A percentile compares a stretch with the other conserved stretches of the same genome.
These are phyloP conservation scores for Aphelocoma coerulescens DNA, from an alignment of 2,113 vertebrate genomes.

Conservation along the genomic window DNA sequence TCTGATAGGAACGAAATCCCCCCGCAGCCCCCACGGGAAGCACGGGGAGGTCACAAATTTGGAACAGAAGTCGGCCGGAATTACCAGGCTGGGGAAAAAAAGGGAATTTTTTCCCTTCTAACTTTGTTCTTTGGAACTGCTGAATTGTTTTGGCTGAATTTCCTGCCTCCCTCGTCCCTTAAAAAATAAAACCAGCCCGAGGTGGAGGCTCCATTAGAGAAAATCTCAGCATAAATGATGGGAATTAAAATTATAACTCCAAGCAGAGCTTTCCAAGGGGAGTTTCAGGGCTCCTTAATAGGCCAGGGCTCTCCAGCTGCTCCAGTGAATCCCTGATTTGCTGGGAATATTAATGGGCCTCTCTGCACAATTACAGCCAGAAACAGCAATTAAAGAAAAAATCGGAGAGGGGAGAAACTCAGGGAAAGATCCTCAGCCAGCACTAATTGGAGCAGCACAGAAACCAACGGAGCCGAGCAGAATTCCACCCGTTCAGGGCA, in stretches of 20 bases:
- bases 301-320: constrained; percentile 2
- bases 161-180: not conserved
- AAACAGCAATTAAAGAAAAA: constrained; percentile 22
- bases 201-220: not conserved
- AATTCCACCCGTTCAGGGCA: not conserved
- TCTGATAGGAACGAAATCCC: not conserved
- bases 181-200: not conserved
- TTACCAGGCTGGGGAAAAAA: not conserved
- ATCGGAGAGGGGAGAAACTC: not conserved
- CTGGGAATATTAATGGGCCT: constrained; percentile 13
- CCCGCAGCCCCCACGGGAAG: no score
- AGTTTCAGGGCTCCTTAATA: constrained; percentile 1
- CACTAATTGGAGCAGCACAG: not conserved
- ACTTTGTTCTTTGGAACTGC: not conserved
- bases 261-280: not conserved
- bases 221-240: not conserved
- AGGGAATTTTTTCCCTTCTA: not conserved
- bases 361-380: constrained; percentile 9
- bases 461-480: not conserved
- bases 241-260: constrained; percentile 7
- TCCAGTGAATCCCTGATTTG: not conserved
- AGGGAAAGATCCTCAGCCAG: not conserved
- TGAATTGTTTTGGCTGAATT: not conserved
- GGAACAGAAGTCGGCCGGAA: not conserved
- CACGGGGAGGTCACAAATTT: not conserved